Evolutionary conservation across 1,140 invertebrate genomes (phyloP).

Genomic region (Pentalonia nigronervosa): DNA sequence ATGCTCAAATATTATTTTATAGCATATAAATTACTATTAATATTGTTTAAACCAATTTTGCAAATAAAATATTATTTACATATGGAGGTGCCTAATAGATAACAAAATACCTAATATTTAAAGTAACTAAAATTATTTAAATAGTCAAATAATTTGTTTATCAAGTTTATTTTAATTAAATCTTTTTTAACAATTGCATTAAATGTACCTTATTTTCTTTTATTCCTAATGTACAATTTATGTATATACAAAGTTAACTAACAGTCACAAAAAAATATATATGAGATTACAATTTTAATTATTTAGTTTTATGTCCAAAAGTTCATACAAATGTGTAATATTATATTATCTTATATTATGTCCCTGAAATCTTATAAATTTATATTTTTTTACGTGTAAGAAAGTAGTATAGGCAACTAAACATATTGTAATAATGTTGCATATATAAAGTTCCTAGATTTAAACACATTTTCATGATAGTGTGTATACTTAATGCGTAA

Average conservation of each 20-base stretch:
- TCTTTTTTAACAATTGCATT: background rate
- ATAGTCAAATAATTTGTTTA: background rate
- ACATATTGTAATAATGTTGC: background rate
- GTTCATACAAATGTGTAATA: no score
- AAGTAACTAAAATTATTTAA: background rate
- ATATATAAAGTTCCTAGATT: background rate
- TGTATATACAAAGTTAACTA: no score
- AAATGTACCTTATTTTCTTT: background rate
- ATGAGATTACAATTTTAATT: background rate
- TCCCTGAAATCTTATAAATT: background rate
- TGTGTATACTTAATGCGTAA: no score
- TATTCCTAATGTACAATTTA: no score
- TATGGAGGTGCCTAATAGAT: background rate
- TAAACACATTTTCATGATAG: background rate
- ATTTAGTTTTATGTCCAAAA: background rate
- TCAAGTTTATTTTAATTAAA: background rate
- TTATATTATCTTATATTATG: no score
- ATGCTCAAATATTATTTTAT: background rate
- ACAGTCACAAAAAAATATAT: background rate
- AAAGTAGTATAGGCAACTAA: slow-evolving; percentile 18
- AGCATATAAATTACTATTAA: background rate
- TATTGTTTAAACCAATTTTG: background rate
- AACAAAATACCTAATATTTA: background rate
- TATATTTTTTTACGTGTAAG: background rate
- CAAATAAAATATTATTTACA: background rate